Evolutionary conservation across 2,113 vertebrate species (phyloP), one percentile per base, ranked within the genome.

Genomic region (Heptranchias perlo): DNA sequence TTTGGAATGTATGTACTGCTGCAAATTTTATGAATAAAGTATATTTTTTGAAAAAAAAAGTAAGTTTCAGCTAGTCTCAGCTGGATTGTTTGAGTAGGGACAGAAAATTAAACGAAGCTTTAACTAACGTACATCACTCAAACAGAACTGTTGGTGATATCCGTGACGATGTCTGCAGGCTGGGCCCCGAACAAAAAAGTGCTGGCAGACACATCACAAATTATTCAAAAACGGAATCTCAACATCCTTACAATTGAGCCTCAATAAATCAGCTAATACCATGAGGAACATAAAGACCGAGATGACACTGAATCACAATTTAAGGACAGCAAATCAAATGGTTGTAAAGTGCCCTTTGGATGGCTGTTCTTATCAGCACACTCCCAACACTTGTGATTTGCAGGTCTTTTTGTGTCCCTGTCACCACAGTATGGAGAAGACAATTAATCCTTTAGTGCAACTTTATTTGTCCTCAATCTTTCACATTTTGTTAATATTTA

Each of bases 41-140:
- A n/a, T n/a, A n/a, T n/a, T n/a, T n/a, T n/a, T n/a, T n/a, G n/a
- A n/a, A n/a, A n/a, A n/a, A n/a, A n/a, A n/a, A n/a, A 73, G 47
- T 95, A 6, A 95, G 18, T 69, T 73, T 47, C 25, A 52, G 13
- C 47, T 5, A 91, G 52, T 44, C 39, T 93, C 89, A n/a, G 18
- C 13, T 62, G 58, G 58, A 21, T 39, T 92, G 35, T 67, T 95
- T 52, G 64, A 73, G 65, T 54, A 67, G 3, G 47, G 52, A 58
- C 28, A 49, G 23, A 67, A 31, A 69, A 95, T 35, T 52, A 21
- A 92, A 21, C 31, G 16, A 92, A n/a, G 89, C 35, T 28, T 93
- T 93, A 93, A 93, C 62, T 92, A 92, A 92, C 62, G 89, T 92
- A 62, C 89, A 93, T 62, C 14, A 39, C 58, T 93, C 89, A 62